A percentile compares a stretch with the other conserved stretches of the same genome.
These are phyloP conservation scores for Camponotus floridanus DNA, from an alignment of 1,140 invertebrate species.

Conservation along the genomic window DNA sequence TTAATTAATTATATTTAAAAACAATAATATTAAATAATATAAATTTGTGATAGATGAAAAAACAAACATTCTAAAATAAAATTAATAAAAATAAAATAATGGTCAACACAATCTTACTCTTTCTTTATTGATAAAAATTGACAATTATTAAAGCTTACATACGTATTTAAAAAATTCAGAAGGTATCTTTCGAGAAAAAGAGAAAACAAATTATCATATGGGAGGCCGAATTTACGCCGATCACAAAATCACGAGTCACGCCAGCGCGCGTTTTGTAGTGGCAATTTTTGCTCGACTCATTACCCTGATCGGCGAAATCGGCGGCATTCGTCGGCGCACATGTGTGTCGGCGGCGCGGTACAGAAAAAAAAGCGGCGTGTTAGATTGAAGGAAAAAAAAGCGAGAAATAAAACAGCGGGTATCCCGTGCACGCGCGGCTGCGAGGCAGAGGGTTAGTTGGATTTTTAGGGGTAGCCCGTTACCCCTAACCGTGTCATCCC, in stretches of 20 bases:
- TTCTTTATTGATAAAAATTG: not conserved
- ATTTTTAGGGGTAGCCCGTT: conserved; percentile 77
- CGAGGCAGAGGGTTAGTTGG: conserved; percentile 79
- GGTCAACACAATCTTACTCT: not conserved
- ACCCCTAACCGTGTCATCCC: conserved; percentile 79
- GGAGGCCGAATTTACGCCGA: conserved; percentile 25
- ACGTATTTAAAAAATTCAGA: not conserved
- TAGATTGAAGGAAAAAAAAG: conserved; percentile 63
- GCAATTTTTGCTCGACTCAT: conserved; percentile 70
- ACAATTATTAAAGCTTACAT: conserved; percentile 9
- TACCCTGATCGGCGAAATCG: conserved; percentile 61
- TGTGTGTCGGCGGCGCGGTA: conserved; percentile 65
- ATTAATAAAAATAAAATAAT: not conserved
- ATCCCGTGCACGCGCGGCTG: conserved; percentile 68
- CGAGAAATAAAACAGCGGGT: conserved; percentile 74
- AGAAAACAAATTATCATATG: conserved; percentile 21
- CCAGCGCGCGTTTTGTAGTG: conserved; percentile 61
- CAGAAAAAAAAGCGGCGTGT: conserved; percentile 66
- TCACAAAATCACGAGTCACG: conserved; percentile 48
- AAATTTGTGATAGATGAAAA: not conserved
- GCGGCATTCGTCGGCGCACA: conserved; percentile 27
- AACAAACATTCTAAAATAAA: not conserved
- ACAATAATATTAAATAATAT: not conserved
- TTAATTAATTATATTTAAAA: not conserved
- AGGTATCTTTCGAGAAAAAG: not conserved